These are phyloP conservation scores for Protophormia terraenovae DNA, from an alignment of 2,888 invertebrate species.

Conservation along the genomic window DNA sequence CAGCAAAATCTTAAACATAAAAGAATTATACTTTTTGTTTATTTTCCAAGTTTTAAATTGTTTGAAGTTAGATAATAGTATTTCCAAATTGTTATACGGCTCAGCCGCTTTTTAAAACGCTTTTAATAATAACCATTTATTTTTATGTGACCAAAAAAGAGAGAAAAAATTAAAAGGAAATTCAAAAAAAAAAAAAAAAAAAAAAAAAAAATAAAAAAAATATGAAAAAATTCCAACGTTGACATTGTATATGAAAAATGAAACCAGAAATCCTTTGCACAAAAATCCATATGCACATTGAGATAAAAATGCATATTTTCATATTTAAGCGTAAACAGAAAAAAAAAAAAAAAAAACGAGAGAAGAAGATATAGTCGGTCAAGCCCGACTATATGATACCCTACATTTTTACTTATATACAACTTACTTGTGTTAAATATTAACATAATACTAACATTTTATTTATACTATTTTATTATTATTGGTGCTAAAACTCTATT, in stretches of 20 bases:
- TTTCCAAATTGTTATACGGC: neutral
- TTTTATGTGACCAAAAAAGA: neutral
- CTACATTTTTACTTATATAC: too few species aligned
- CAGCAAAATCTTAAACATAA: too few species aligned
- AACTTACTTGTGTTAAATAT: too few species aligned
- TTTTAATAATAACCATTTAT: slow-evolving; percentile 3
- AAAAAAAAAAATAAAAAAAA: neutral
- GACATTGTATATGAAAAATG: neutral
- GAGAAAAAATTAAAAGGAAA: neutral
- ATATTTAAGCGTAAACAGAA: neutral
- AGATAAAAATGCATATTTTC: neutral
- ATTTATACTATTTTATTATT: too few species aligned
- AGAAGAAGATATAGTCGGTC: too few species aligned
- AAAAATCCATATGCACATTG: neutral
- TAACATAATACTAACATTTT: too few species aligned
- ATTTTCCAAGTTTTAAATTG: neutral
- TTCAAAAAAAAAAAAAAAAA: neutral
- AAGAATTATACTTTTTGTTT: too few species aligned
- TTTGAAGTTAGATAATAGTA: neutral
- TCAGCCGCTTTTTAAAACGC: neutral
- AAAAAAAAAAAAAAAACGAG: neutral
- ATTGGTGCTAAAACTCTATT: too few species aligned
- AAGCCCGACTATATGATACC: too few species aligned
- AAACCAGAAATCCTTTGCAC: neutral
- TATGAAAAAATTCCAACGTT: neutral